A percentile compares a stretch with the other conserved stretches of the same genome.
phyloP scores from a whole-genome alignment of 2,888 invertebrate genomes.

The Drosophila leonis region DNA sequence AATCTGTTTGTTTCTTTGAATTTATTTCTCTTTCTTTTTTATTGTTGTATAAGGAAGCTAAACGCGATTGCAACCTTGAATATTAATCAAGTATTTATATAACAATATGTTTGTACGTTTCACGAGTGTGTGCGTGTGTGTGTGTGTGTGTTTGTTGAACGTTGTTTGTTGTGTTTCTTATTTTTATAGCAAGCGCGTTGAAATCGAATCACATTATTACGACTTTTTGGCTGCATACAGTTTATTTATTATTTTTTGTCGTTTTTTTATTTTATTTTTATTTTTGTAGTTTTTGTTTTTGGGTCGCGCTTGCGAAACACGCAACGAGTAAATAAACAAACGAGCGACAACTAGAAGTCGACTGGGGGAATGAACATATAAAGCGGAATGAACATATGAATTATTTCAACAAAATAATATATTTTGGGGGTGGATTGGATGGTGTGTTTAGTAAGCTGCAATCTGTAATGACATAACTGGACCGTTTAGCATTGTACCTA shows the following conservation, averaged over 20 bases:
- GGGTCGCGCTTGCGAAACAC: constrained; percentile 31
- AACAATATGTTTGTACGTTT: constrained; percentile 27
- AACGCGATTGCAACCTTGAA: constrained; percentile 49
- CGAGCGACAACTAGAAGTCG: constrained; percentile 9
- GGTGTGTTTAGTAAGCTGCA: neutral
- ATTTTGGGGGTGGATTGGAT: constrained; percentile 23
- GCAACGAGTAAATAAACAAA: constrained; percentile 18
- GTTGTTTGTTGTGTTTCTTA: constrained; percentile 25
- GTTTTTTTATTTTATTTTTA: neutral
- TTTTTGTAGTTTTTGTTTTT: constrained; percentile 12
- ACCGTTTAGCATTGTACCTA: neutral
- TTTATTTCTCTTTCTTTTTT: constrained; percentile 39
- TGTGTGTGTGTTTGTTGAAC: constrained; percentile 18
- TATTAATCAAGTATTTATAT: constrained; percentile 52
- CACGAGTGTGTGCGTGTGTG: neutral
- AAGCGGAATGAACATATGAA: constrained; percentile 9
- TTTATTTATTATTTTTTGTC: neutral
- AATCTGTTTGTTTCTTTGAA: constrained; percentile 47
- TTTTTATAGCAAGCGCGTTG: constrained; percentile 28
- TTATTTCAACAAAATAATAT: constrained; percentile 5
- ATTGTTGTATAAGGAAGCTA: constrained; percentile 53
- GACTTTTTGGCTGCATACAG: constrained; percentile 22
- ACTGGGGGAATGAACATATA: constrained; percentile 8
- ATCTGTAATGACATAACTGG: constrained; percentile 1
- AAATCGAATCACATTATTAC: constrained; percentile 35